Evolutionary conservation across 2,888 invertebrate genomes (phyloP), one percentile per base, ranked within the genome.

Genomic region (Drosophila ustulata): DNA sequence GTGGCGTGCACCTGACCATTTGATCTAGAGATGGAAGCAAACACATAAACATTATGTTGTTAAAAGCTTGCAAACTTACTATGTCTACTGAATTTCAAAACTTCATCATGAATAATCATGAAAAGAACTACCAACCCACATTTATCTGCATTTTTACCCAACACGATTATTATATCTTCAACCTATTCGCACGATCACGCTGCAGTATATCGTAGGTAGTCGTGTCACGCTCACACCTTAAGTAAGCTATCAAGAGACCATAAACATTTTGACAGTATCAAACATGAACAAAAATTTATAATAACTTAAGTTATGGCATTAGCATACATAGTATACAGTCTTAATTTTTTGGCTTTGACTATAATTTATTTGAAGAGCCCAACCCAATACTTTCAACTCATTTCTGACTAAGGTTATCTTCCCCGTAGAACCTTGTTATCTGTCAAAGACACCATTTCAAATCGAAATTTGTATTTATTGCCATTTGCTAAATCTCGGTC

Each of bases 381-480:
- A 26, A 51, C 23, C 41, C 23, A 30, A 46, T 47, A 9, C n/a
- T 7, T 32, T 46, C n/a, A n/a, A 18, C 28, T 28, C 8, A 46
- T 32, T 56, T 46, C 9, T 46, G 28, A 41, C 32, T 34, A 25
- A 25, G 28, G 28, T 46, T 75, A 73, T 62, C 65, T 53, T 5
- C 1, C 4, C 51, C 30, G 18, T 56, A 30, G 39, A 11, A 13
- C 3, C 7, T 47, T 8, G 3, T 51, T 80, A 73, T 72, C 69
- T 58, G 68, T 28, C 80, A 82, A 67, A 77, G 62, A 32, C 51
- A 56, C 55, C n/a, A 30, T 49, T 52, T 3, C 7, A 43, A 61
- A 71, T 39, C 41, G 23, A 46, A 62, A 47, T 32, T 57, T 6
- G 47, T 37, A 13, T 34, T 47, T 45, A 28, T 43, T 34, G 49